phyloP scores from a whole-genome alignment of 2,888 invertebrate species.

The Cabera pusaria region DNA sequence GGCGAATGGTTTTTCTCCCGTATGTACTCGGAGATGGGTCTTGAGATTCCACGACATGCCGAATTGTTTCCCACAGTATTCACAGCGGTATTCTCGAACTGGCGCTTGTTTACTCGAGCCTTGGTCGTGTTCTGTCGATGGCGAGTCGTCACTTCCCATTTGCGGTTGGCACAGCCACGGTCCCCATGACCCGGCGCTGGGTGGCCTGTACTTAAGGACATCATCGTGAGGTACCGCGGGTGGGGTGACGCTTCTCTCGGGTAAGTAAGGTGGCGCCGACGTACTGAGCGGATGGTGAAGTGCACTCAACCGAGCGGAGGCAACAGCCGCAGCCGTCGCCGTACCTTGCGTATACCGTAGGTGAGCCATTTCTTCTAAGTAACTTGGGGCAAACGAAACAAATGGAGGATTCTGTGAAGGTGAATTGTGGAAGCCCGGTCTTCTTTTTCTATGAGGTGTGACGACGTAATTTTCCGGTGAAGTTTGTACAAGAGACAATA shows the following conservation, averaged over 20 bases:
- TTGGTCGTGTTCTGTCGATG: conserved; percentile 76
- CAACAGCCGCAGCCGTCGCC: conserved; percentile 83
- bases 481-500: conserved; percentile 86
- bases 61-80: conserved; percentile 95
- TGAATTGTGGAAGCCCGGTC: conserved; percentile 94
- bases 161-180: conserved; percentile 87
- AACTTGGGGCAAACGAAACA: conserved; percentile 91
- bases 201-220: conserved; percentile 85
- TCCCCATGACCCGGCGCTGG: conserved; percentile 88
- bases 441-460: conserved; percentile 92
- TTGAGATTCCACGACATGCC: conserved; percentile 97
- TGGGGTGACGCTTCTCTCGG: conserved; percentile 85
- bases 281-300: conserved; percentile 86
- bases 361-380: conserved; percentile 87
- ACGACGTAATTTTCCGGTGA: conserved; percentile 94
- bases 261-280: conserved; percentile 89
- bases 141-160: conserved; percentile 80
- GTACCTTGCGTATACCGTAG: conserved; percentile 83
- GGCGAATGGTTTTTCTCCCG: conserved; percentile 95
- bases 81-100: conserved; percentile 93
- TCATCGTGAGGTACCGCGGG: conserved; percentile 83
- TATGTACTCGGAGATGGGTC: conserved; percentile 93
- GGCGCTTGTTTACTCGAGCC: conserved; percentile 84
- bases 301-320: conserved; percentile 72
- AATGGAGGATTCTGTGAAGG: conserved; percentile 94